Base-by-base conservation (phyloP, 1,140 invertebrate genomes). In the Eumeta japonica region DNA sequence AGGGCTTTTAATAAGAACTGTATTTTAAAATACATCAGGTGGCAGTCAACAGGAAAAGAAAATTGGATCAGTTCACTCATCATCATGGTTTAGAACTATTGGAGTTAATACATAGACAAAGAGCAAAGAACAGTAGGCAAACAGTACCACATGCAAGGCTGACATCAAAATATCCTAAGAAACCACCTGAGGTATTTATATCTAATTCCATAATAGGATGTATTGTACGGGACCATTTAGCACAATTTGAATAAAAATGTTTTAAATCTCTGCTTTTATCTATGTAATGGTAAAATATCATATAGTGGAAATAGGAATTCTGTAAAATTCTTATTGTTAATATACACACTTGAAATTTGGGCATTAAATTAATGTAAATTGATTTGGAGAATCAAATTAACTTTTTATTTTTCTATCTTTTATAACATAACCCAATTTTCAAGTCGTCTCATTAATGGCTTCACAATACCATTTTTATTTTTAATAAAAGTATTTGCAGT, bases 1-100 rank as follows among this genome's bases (percentile, higher is more conserved):
- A n/a, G n/a, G n/a, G n/a, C n/a, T n/a, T n/a, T n/a, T n/a, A n/a
- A n/a, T n/a, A n/a, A n/a, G n/a, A n/a, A n/a, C n/a, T n/a, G n/a
- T 43, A 58, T 62, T 36, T 10, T 14, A 30, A 9, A 13, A 11
- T 30, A 10, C 13, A 14, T 10, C 54, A 83, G 79, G 83, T 87
- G 28, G 83, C 87, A 10, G 81, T 89, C 29, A 92, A 92, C 77
- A 81, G 90, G 10, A 92, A 93, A 72, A 81, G 89, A 63, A 92
- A 91, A 81, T 79, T 92, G 52, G 88, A 91, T 53, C 86, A 90
- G 57, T 81, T 87, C 40, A 83, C 88, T n/a, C 84, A 88, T 55
- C 83, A 85, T 18, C 85, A 85, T 37, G 87, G 87, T 34, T 62
- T 92, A 45, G 84, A 86, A 50, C 76, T 93, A 33, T 45, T 77